phyloP scores from a whole-genome alignment of 2,888 invertebrate species.

The Morpho deidamia region DNA sequence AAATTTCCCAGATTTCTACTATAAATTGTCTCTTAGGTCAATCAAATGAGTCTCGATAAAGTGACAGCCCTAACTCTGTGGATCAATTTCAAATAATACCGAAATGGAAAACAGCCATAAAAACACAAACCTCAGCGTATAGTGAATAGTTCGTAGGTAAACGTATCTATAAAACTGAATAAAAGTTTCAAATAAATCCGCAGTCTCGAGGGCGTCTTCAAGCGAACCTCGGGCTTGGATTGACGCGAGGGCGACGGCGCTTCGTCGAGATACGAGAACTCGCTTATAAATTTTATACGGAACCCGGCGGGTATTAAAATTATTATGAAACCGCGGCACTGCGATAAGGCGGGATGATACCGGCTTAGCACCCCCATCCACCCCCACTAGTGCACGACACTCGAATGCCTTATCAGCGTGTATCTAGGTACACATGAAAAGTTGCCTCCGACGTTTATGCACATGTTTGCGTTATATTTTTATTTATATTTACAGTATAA shows the following conservation, averaged over 20 bases:
- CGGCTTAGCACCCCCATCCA: conserved; percentile 51
- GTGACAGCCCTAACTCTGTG: too few relatives aligned
- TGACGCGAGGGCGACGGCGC: conserved; percentile 60
- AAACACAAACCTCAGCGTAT: neutral
- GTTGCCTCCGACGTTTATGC: conserved; percentile 56
- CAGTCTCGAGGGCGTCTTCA: conserved; percentile 58
- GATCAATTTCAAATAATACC: neutral
- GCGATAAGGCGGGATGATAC: conserved; percentile 68
- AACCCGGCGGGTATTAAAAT: conserved; percentile 62
- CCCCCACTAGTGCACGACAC: conserved; percentile 56
- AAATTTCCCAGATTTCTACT: too few relatives aligned
- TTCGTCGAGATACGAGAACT: conserved; percentile 36
- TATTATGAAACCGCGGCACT: conserved; percentile 68
- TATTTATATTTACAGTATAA: too few relatives aligned
- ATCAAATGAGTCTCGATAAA: too few relatives aligned
- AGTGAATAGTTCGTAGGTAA: neutral
- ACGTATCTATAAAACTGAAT: conserved; percentile 16
- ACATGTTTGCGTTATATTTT: conserved; percentile 39
- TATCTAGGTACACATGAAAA: conserved; percentile 54
- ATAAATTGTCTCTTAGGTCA: too few relatives aligned
- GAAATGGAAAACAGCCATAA: conserved; percentile 2
- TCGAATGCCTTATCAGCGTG: conserved; percentile 61
- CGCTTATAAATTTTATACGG: conserved; percentile 55
- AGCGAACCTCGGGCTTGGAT: conserved; percentile 42
- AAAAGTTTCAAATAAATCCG: conserved; percentile 51